Evolutionary conservation across 1,140 invertebrate species (phyloP), one percentile per base, ranked within the genome.

Genomic region (Trichoplusia ni): DNA sequence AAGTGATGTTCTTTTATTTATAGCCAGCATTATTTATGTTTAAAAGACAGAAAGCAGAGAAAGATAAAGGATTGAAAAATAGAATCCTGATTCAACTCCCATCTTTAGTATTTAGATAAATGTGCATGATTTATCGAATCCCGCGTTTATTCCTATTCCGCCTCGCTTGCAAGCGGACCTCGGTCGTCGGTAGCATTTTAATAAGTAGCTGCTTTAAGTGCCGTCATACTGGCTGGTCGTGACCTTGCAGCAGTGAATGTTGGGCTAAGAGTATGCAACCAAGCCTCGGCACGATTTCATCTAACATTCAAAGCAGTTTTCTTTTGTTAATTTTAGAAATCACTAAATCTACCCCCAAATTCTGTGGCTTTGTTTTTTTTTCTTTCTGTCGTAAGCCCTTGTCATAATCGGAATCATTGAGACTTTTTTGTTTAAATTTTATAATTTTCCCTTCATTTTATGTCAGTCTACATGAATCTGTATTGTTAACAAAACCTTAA

Each of bases 181-280:
- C 1, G 35, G 23, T 29, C 11, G 37, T 58, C 18, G 14, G 2
- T 18, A 44, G 58, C 40, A 67, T 60, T 59, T 65, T 23, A 49
- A 63, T 68, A 37, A 46, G 54, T 44, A 59, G 53, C 16, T 42
- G 54, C 11, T 40, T 63, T 58, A 58, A 46, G 31, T 31, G 58
- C 51, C 60, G 40, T 64, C 54, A 64, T 31, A 63, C 37, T 44
- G 51, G 51, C 62, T 78, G 79, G 58, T 81, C 70, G 68, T 85
- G 82, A 84, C 84, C 82, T 86, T 84, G 74, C 40, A 51, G 44
- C 60, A 56, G 81, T 84, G 82, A 86, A 84, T 71, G 84, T 79
- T 44, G 54, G 47, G 29, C 49, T 60, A 54, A 60, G 25, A 44
- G 13, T 27, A 25, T 21, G 38, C 18, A 64, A 51, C 49, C 49